Evolutionary conservation across 2,113 vertebrate genomes (phyloP).

Genomic region (Pimephales promelas): DNA sequence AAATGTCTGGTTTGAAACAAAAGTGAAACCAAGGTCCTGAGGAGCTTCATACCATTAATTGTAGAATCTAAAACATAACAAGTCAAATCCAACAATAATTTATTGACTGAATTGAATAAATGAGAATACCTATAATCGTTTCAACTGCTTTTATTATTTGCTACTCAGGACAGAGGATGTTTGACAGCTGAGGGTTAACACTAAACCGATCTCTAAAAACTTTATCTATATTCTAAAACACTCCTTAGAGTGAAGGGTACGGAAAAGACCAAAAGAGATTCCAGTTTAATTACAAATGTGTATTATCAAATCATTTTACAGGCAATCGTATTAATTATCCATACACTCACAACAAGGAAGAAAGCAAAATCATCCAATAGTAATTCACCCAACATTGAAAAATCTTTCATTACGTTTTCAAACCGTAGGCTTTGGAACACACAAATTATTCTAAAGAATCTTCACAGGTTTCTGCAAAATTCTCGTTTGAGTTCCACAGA

Average conservation of each 20-base stretch:
- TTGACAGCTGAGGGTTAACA: background rate
- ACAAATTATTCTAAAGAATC: background rate
- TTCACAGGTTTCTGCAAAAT: background rate
- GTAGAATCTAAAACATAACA: background rate
- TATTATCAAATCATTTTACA: conserved; percentile 27
- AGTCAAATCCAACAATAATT: background rate
- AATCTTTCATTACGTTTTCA: background rate
- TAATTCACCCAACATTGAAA: background rate
- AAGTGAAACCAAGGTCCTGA: background rate
- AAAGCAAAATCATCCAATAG: background rate
- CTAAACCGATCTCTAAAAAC: conserved; percentile 10
- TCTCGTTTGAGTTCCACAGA: background rate
- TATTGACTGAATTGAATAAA: background rate
- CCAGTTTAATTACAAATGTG: background rate
- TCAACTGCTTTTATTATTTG: conserved; percentile 40
- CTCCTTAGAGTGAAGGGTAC: background rate
- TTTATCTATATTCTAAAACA: conserved; percentile 24
- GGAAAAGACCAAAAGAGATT: conserved; percentile 15
- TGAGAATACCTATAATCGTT: conserved; percentile 5
- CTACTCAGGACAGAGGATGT: background rate
- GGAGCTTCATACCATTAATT: background rate
- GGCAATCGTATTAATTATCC: background rate
- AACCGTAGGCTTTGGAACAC: too few species aligned
- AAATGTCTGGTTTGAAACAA: background rate
- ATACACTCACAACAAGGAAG: background rate